Conservation (phyloP, 1,140 invertebrate species). For the Zaprionus inermis region DNA sequence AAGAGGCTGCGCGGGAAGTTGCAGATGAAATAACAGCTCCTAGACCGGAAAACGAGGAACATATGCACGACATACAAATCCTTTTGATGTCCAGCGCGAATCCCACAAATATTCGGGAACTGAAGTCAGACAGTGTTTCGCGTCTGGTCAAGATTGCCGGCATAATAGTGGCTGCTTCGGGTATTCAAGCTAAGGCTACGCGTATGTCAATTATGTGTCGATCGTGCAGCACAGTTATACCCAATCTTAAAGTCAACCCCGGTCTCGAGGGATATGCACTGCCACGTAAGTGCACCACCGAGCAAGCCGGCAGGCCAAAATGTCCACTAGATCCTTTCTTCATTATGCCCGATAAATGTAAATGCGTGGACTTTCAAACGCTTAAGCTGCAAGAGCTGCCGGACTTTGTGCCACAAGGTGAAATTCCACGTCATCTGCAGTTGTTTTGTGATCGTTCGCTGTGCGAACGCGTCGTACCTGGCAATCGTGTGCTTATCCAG, state of each 20-base stretch:
- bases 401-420: constrained; percentile 98
- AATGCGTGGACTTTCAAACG: constrained; percentile 95
- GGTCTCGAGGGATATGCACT: constrained; percentile 98
- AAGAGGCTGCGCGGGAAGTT: constrained; percentile 98
- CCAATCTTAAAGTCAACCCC: constrained; percentile 95
- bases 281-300: constrained; percentile 97
- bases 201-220: constrained; percentile 98
- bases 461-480: constrained; percentile 98
- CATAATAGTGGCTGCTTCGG: constrained; percentile 97
- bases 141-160: constrained; percentile 97
- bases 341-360: constrained; percentile 98
- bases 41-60: constrained; percentile 94
- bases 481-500: constrained; percentile 96
- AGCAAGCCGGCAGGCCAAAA: constrained; percentile 94
- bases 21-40: constrained; percentile 98
- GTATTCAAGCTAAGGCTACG: constrained; percentile 97
- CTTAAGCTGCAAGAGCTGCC: constrained; percentile 98
- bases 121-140: constrained; percentile 97
- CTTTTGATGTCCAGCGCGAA: constrained; percentile 94
- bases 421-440: constrained; percentile 98
- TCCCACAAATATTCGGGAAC: constrained; percentile 91
- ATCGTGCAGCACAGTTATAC: constrained; percentile 94
- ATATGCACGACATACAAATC: constrained; percentile 97
- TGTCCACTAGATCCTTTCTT: constrained; percentile 99
- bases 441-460: constrained; percentile 97